Evolutionary conservation across 2,113 vertebrate genomes (phyloP).

Genomic region (Poecile atricapillus): DNA sequence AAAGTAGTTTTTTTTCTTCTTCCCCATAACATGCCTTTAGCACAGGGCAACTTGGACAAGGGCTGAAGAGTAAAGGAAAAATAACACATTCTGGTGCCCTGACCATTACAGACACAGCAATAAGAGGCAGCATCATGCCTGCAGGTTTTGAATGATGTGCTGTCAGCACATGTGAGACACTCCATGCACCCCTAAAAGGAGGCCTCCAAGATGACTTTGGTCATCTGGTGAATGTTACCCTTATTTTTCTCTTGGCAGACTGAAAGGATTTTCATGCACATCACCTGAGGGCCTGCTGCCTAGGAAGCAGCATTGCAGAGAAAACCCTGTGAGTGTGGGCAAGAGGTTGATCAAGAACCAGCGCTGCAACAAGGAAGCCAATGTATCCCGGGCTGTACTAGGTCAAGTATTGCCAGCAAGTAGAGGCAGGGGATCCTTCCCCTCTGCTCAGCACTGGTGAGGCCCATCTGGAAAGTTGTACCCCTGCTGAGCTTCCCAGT

Average conservation of each 20-base stretch:
- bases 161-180: background rate
- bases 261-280: background rate
- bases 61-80: background rate
- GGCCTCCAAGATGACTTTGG: fast-evolving
- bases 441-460: background rate
- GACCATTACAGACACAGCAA: background rate
- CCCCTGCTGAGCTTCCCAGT: background rate
- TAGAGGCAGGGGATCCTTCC: background rate
- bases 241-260: background rate
- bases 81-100: background rate
- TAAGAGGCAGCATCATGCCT: background rate
- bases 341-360: background rate
- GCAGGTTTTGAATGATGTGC: fast-evolving
- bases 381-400: fast-evolving
- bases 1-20: background rate
- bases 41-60: background rate
- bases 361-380: background rate
- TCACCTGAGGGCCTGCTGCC: background rate
- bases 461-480: background rate
- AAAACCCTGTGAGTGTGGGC: background rate
- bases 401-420: background rate
- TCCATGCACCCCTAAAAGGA: fast-evolving
- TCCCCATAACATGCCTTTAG: background rate
- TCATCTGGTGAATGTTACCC: background rate
- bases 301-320: background rate